Conservation (phyloP, 2,888 invertebrate genomes). For the Drosophila monieri region DNA sequence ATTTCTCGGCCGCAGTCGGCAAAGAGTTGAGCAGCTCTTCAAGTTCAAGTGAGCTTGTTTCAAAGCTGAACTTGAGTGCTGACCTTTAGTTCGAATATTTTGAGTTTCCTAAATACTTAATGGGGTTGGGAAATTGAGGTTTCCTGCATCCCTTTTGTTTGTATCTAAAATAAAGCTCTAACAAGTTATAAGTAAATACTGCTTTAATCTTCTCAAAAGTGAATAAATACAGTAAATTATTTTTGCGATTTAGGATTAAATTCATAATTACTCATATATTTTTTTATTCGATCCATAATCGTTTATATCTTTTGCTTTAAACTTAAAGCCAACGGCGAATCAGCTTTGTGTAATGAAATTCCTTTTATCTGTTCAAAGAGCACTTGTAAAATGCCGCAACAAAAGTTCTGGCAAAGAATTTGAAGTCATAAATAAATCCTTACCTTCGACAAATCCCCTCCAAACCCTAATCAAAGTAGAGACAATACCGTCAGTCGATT, state of each 20-base stretch:
- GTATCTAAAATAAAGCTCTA: not conserved
- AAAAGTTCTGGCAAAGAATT: conserved; percentile 5
- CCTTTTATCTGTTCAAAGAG: not conserved
- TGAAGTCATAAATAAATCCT: conserved; percentile 24
- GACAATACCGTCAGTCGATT: conserved; percentile 16
- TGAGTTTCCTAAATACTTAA: not conserved
- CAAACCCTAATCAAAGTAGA: conserved; percentile 1
- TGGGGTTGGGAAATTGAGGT: not conserved
- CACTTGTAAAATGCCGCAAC: not conserved
- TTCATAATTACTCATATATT: too few relatives aligned
- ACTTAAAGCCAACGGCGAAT: not conserved
- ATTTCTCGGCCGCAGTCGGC: conserved; percentile 5
- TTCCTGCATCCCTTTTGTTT: not conserved
- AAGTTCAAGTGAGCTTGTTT: conserved; percentile 21
- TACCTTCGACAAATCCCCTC: conserved; percentile 11
- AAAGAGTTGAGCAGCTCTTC: conserved; percentile 28
- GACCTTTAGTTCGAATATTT: conserved; percentile 4
- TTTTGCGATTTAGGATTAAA: not conserved
- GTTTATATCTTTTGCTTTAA: not conserved
- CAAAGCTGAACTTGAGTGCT: conserved; percentile 15
- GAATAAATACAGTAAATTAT: not conserved
- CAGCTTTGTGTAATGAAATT: conserved; percentile 4
- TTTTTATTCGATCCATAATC: too few relatives aligned
- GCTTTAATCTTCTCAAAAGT: not conserved
- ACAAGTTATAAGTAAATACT: not conserved